Percentiles rank a stretch among this genome's conserved stretches.
These are phyloP conservation scores for Himalopsyche anomala DNA, from an alignment of 2,888 invertebrate species.

Conservation along the genomic window DNA sequence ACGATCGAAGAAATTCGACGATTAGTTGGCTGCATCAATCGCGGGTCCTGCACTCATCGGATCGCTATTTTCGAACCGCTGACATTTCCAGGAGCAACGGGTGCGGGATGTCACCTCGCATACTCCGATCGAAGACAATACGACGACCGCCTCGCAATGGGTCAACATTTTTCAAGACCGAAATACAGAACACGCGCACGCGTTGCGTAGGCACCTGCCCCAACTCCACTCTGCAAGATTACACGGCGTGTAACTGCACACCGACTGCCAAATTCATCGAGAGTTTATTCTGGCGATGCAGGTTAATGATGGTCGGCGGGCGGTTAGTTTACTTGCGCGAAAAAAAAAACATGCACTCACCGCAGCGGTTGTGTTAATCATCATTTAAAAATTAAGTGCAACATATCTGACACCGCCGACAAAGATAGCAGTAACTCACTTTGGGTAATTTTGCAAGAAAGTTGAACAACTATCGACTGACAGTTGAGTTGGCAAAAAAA, in stretches of 20 bases:
- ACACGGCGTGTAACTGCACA: conserved; percentile 13
- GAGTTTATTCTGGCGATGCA: neutral
- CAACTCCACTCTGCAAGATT: neutral
- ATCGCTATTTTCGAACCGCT: conserved; percentile 29
- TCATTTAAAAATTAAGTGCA: too few relatives aligned
- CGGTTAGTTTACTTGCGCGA: neutral
- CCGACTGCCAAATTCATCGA: conserved; percentile 5
- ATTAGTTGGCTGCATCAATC: neutral
- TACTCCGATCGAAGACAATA: conserved; percentile 7
- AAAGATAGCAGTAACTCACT: too few relatives aligned
- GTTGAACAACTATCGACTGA: too few relatives aligned
- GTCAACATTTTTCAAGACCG: conserved; percentile 43
- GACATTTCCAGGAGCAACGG: conserved; percentile 22
- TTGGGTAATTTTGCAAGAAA: too few relatives aligned
- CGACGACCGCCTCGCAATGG: conserved; percentile 18
- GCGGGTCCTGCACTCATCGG: neutral
- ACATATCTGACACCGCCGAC: too few relatives aligned
- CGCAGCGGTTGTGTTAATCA: too few relatives aligned
- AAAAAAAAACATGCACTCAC: neutral
- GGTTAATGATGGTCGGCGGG: neutral
- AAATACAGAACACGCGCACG: conserved; percentile 30
- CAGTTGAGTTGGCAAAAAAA: too few relatives aligned
- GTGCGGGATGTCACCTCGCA: neutral
- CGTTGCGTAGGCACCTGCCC: conserved; percentile 16
- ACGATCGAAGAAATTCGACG: neutral